A percentile compares a stretch with the other conserved stretches of the same genome.
phyloP scores from a whole-genome alignment of 1,140 invertebrate species.

The Idris sp. region DNA sequence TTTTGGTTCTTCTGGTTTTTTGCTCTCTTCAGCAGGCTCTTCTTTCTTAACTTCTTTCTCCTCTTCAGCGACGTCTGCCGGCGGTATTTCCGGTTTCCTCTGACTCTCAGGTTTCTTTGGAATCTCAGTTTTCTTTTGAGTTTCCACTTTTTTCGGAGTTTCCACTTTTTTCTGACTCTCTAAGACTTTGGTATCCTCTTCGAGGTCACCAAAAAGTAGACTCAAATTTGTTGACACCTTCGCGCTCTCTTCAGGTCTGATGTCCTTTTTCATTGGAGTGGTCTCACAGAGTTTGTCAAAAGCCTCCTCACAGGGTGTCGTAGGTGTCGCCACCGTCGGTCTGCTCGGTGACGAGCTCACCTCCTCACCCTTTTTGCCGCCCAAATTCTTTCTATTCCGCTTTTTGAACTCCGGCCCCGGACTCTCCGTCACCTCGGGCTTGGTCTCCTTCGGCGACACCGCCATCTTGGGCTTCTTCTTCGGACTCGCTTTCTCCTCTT shows the following conservation, averaged over 20 bases:
- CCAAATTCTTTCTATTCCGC: slow-evolving; percentile 58
- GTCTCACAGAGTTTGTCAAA: slow-evolving; percentile 79
- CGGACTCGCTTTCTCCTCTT: slow-evolving; percentile 70
- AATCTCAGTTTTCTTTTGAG: too few relatives aligned
- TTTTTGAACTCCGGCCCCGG: slow-evolving; percentile 62
- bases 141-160: too few relatives aligned
- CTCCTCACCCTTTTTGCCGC: slow-evolving; percentile 66
- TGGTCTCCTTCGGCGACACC: slow-evolving; percentile 62
- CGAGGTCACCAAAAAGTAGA: slow-evolving; percentile 71
- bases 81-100: too few relatives aligned
- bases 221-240: slow-evolving; percentile 62
- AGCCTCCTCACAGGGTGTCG: slow-evolving; percentile 70
- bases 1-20: too few relatives aligned
- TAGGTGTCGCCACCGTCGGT: slow-evolving; percentile 3
- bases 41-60: slow-evolving; percentile 75
- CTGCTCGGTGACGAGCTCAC: slow-evolving; percentile 19
- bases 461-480: slow-evolving; percentile 72
- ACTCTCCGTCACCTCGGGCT: slow-evolving; percentile 65
- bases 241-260: slow-evolving; percentile 6
- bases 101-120: too few relatives aligned
- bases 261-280: slow-evolving; percentile 53
- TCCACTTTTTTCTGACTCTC: too few relatives aligned
- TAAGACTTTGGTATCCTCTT: slow-evolving; percentile 58
- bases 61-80: slow-evolving; percentile 64
- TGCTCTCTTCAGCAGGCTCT: slow-evolving; percentile 21